Percentiles rank a stretch among this genome's conserved stretches.
Conservation (phyloP, 1,140 invertebrate species). For the Cotesia typhae region DNA sequence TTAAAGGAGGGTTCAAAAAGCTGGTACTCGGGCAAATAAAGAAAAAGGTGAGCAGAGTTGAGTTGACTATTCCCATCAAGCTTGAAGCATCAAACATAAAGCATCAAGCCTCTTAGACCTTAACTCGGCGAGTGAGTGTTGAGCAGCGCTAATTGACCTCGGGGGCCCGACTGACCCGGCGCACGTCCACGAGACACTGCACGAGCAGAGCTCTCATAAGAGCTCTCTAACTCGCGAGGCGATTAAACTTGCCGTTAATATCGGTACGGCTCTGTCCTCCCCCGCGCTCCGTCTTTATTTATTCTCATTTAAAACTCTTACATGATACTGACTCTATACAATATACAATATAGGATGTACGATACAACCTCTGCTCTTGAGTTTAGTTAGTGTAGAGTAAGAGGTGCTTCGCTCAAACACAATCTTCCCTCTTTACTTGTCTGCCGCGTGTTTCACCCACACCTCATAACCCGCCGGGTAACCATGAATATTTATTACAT, state of each 20-base stretch:
- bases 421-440: conserved; percentile 10
- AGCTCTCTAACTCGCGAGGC: conserved; percentile 58
- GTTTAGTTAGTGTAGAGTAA: neutral
- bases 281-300: conserved; percentile 39
- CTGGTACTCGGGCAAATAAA: too few species aligned
- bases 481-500: conserved; percentile 56
- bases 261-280: conserved; percentile 46
- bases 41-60: too few species aligned
- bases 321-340: conserved; percentile 8
- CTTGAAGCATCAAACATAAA: neutral
- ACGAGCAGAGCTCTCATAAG: conserved; percentile 52
- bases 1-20: too few species aligned
- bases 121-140: conserved; percentile 51
- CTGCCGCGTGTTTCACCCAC: conserved; percentile 45
- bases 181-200: conserved; percentile 51
- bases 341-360: neutral
- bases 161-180: conserved; percentile 60
- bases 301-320: too few species aligned
- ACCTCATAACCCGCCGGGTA: conserved; percentile 31
- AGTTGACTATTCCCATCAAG: too few species aligned
- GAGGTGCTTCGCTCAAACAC: conserved; percentile 16
- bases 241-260: conserved; percentile 66
- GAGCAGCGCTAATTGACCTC: conserved; percentile 65
- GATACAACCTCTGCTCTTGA: conserved; percentile 25
- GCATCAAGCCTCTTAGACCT: neutral